Base-by-base conservation (phyloP, 2,113 vertebrate genomes). In the Paralichthys olivaceus region DNA sequence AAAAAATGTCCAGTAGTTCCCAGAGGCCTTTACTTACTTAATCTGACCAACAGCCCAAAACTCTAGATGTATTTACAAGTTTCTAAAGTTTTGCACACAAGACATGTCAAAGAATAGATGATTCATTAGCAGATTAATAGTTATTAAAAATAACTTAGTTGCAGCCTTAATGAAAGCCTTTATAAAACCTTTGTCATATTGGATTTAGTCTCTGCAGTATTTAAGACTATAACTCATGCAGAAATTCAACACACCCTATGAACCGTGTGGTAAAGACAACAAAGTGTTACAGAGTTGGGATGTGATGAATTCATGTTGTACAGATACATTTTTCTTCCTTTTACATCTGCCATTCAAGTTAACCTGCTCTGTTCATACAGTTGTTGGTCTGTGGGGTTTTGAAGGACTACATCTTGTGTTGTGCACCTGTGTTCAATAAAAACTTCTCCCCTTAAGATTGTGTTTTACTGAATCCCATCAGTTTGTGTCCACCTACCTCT, bases 381-480 rank as follows among this genome's bases (percentile, higher is more conserved):
- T 56, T 23, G 54, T 56, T 47, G 43, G 1, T 40, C 37, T 7
- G 2, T 47, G 14, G 12, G 4, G 20, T 57, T 17, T 57, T 57
- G 23, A 7, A 15, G 15, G 14, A 17, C 4, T 28, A 6, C 25
- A 19, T 57, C 57, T 15, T 34, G 7, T 59, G 28, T 34, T 59
- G 28, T 59, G 28, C 28, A n/a, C 8, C 34, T 59, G 15, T 34
- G 57, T 59, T 59, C 17, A 59, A 59, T 59, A 59, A 59, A 34
- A 29, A 59, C 8, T 32, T 29, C 28, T 55, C 22, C 20, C 1
- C 53, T 13, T 9, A 15, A 25, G 53, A 56, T 15, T 56, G 23
- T 26, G 54, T 26, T 56, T 26, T 26, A 8, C 20, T n/a, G 49
- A 53, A 40, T 40, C 37, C 12, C 37, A 40, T 40, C 9, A 13